Base-by-base conservation (phyloP, 2,113 vertebrate genomes). In the Crotalus horridus region DNA sequence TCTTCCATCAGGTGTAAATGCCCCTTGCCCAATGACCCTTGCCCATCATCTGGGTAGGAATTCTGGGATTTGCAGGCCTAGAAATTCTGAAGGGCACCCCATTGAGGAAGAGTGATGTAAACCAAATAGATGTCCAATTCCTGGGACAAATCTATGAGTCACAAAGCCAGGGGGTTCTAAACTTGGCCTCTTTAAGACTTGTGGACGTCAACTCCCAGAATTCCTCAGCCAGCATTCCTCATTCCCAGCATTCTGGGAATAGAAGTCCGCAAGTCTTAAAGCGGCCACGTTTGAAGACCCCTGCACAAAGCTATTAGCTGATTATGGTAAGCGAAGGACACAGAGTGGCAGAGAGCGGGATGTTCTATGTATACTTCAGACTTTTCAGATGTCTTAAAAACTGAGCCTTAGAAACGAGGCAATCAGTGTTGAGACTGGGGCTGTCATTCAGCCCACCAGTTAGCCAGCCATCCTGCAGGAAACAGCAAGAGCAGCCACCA, bases 401-500 rank as follows among this genome's bases (percentile, higher is more conserved):
- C 12, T 9, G n/a, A 64, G 39, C 4, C 15, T 64, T 46, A 53
- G 87, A 46, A 61, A 24, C 24, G 7, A 6, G 23, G 61, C 46
- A 54, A 26, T 29, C 3, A 15, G 15, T 51, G 13, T 1, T 26
- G 48, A 29, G 69, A 1, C 8, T 3, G 54, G 43, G n/a, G 21
- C 53, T 61, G 55, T 26, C 55, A 51, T 23, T 46, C 2, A 15
- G 4, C 20, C 33, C 53, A 11, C 86, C 2, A 15, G 4, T 11
- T 24, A 64, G n/a, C 86, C 61, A 90, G 91, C 91, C 39, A 48
- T 20, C 59, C 74, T 90, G 95, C 87, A 61, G 3, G 88, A 59
- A 55, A 51, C 51, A 54, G 0, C 23, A 13, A 43, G 59, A 53
- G 39, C 39, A 39, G 20, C 29, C 20, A 26, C 55, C 85, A 58